phyloP scores from a whole-genome alignment of 2,888 invertebrate species.

The Ditylenchus weischeri region DNA sequence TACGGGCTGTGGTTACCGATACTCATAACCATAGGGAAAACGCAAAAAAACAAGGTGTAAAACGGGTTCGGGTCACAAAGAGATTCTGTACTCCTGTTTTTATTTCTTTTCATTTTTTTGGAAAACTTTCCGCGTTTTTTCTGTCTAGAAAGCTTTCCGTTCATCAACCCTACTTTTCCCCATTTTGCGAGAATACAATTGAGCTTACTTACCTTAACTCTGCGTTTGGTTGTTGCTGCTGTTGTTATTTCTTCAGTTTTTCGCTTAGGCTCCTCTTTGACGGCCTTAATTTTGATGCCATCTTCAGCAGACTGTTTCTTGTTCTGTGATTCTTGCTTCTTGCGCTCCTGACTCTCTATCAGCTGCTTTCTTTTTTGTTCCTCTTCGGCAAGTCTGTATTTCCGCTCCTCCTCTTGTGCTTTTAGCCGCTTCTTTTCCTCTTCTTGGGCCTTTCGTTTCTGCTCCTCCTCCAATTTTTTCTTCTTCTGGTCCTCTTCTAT shows the following conservation, averaged over 20 bases:
- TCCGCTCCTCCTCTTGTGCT: constrained; percentile 8
- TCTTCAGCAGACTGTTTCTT: constrained; percentile 5
- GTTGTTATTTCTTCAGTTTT: background rate
- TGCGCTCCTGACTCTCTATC: constrained; percentile 1
- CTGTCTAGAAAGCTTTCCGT: too few relatives aligned
- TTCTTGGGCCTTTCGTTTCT: background rate
- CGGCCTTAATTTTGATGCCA: constrained; percentile 1
- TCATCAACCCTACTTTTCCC: too few relatives aligned
- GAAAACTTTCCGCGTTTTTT: too few relatives aligned
- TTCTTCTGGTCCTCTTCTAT: constrained; percentile 11
- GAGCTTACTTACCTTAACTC: background rate
- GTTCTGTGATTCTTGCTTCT: background rate
- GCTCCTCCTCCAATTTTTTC: constrained; percentile 7
- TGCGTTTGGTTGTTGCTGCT: background rate
- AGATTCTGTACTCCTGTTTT: too few relatives aligned
- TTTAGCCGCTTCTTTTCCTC: constrained; percentile 6
- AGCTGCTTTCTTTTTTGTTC: constrained; percentile 4
- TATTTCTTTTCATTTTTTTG: too few relatives aligned
- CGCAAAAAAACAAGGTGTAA: too few relatives aligned
- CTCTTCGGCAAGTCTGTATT: constrained; percentile 3
- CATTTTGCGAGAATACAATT: too few relatives aligned
- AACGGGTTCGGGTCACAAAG: too few relatives aligned
- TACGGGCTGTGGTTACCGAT: too few relatives aligned
- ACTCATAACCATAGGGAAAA: too few relatives aligned
- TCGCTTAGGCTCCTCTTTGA: background rate